phyloP scores from a whole-genome alignment of 2,113 vertebrate species.

The Microcebus lehilahytsara region DNA sequence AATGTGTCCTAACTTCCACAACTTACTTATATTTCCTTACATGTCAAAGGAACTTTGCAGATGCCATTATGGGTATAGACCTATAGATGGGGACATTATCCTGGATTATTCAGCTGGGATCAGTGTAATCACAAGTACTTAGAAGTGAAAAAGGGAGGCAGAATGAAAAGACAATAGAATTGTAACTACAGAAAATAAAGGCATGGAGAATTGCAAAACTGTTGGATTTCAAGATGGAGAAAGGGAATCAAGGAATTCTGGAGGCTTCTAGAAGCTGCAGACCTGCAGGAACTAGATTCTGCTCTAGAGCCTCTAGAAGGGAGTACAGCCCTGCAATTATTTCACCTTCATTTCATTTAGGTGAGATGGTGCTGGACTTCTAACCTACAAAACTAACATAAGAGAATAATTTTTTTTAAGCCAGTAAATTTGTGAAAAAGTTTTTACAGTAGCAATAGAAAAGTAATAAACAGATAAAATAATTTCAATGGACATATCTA shows the following conservation, averaged over 20 bases:
- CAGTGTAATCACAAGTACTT: background rate
- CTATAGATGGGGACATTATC: background rate
- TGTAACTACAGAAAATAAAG: background rate
- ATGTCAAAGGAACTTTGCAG: background rate
- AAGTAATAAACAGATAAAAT: background rate
- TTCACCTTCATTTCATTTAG: background rate
- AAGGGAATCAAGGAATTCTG: background rate
- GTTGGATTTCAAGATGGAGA: background rate
- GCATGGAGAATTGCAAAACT: background rate
- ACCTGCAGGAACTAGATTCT: background rate
- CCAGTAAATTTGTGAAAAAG: background rate
- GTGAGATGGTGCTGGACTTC: background rate
- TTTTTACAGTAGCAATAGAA: background rate
- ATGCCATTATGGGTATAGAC: background rate
- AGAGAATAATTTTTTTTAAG: background rate
- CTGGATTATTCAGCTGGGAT: background rate
- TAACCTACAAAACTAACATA: background rate
- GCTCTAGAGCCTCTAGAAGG: accelerated
- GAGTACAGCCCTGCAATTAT: background rate
- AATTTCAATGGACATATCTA: background rate
- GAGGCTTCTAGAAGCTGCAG: background rate
- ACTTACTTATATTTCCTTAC: background rate
- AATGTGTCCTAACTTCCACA: background rate
- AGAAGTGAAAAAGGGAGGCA: background rate
- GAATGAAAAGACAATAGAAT: background rate